A percentile compares a stretch with the other conserved stretches of the same genome.
Conservation (phyloP, 2,888 invertebrate species). For the Mellilla xanthometata region DNA sequence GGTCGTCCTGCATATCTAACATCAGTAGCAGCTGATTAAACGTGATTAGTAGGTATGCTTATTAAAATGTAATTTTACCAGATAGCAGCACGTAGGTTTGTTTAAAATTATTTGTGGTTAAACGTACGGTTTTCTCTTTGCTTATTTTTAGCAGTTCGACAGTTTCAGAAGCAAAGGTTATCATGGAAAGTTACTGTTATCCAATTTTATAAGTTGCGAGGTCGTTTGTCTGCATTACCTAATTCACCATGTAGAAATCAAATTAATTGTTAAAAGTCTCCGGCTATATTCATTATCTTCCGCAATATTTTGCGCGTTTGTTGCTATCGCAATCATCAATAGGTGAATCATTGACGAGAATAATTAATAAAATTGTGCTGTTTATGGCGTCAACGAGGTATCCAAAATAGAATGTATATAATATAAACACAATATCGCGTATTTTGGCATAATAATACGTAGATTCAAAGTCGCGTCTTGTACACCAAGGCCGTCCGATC, state of each 20-base stretch:
- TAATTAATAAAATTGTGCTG: slow-evolving; percentile 7
- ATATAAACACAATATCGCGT: slow-evolving; percentile 7
- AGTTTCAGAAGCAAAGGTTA: background rate
- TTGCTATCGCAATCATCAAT: slow-evolving; percentile 1
- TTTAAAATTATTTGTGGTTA: too few relatives aligned
- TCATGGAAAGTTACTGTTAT: background rate
- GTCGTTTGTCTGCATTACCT: background rate
- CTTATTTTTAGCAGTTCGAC: too few relatives aligned
- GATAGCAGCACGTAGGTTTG: too few relatives aligned
- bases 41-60: too few relatives aligned
- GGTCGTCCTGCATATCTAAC: background rate
- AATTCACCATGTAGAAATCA: background rate
- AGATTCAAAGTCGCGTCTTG: slow-evolving; percentile 2
- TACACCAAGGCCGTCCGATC: slow-evolving; percentile 13
- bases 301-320: slow-evolving; percentile 4
- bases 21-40: too few relatives aligned
- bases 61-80: too few relatives aligned
- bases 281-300: background rate
- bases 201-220: background rate
- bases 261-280: background rate
- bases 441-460: slow-evolving; percentile 15
- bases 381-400: slow-evolving; percentile 8
- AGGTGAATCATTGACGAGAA: background rate
- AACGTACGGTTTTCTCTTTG: too few relatives aligned
- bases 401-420: slow-evolving; percentile 12